Evolutionary conservation across 1,140 invertebrate species (phyloP).

Genomic region (Littorina saxatilis): DNA sequence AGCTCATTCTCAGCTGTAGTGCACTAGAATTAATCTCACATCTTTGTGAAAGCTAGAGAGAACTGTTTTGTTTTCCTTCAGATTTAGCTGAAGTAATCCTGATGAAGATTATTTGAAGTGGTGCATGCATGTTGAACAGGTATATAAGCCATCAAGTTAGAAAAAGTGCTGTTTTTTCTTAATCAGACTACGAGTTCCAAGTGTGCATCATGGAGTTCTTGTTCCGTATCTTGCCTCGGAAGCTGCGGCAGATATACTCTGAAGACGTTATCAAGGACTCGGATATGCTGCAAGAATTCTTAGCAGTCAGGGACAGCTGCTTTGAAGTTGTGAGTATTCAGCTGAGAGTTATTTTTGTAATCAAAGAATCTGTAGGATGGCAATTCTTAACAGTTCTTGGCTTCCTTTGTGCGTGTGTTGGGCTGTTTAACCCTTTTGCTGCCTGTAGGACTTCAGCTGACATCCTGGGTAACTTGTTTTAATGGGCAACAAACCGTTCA

Average conservation of each 20-base stretch:
- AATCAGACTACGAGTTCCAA: constrained; percentile 71
- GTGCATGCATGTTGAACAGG: too few species aligned
- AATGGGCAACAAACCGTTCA: too few species aligned
- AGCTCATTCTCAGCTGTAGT: background rate
- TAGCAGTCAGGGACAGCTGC: constrained; percentile 62
- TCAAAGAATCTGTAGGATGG: background rate
- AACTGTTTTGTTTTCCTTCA: too few species aligned
- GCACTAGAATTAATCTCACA: too few species aligned
- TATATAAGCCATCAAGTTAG: too few species aligned
- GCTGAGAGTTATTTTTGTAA: too few species aligned
- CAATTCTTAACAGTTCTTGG: too few species aligned
- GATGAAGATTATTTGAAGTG: too few species aligned
- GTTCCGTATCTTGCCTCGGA: constrained; percentile 63
- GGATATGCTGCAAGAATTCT: constrained; percentile 39
- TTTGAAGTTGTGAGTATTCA: constrained; percentile 70
- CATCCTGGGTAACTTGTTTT: too few species aligned
- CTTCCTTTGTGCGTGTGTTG: background rate
- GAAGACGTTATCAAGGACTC: constrained; percentile 38
- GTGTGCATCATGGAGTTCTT: constrained; percentile 64
- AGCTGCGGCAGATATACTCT: constrained; percentile 43
- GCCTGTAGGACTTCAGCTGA: background rate
- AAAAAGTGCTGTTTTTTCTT: constrained; percentile 7
- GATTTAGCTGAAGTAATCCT: too few species aligned
- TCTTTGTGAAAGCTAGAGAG: too few species aligned
- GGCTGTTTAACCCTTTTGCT: background rate